These are phyloP conservation scores for Andrena cerasifolii DNA, from an alignment of 1,140 invertebrate species.

Conservation along the genomic window DNA sequence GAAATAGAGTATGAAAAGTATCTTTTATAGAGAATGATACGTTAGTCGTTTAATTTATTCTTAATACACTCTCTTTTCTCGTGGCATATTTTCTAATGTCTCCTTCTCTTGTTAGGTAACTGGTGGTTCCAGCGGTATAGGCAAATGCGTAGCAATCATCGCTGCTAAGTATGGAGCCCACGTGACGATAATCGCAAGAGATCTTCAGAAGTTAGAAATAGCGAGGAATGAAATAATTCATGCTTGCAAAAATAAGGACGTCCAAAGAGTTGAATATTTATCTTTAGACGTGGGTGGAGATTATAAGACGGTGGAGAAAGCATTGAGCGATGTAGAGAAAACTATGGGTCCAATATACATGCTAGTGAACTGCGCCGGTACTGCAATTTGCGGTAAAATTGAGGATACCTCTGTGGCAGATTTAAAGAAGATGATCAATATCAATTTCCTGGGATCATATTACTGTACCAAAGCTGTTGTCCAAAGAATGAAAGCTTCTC, in stretches of 20 bases:
- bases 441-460: constrained; percentile 89
- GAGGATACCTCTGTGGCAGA: constrained; percentile 90
- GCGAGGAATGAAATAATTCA: constrained; percentile 78
- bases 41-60: not conserved
- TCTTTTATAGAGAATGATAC: not conserved
- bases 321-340: constrained; percentile 85
- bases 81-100: not conserved
- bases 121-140: constrained; percentile 98
- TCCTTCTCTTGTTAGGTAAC: constrained; percentile 84
- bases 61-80: not conserved
- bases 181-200: constrained; percentile 94
- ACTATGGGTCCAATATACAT: constrained; percentile 91
- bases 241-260: constrained; percentile 70
- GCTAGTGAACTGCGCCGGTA: constrained; percentile 96
- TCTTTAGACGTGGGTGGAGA: constrained; percentile 89
- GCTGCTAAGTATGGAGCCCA: constrained; percentile 90
- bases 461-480: constrained; percentile 88
- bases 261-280: constrained; percentile 87
- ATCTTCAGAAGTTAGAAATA: constrained; percentile 86
- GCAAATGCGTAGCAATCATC: constrained; percentile 91
- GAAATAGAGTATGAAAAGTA: not conserved
- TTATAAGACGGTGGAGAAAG: constrained; percentile 85
- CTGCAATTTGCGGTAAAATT: constrained; percentile 89
- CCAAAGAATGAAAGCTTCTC: constrained; percentile 87
- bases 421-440: constrained; percentile 87